Evolutionary conservation across 23 tunicate genomes (phyloP).

Genomic region (Botrylloides violaceus): DNA sequence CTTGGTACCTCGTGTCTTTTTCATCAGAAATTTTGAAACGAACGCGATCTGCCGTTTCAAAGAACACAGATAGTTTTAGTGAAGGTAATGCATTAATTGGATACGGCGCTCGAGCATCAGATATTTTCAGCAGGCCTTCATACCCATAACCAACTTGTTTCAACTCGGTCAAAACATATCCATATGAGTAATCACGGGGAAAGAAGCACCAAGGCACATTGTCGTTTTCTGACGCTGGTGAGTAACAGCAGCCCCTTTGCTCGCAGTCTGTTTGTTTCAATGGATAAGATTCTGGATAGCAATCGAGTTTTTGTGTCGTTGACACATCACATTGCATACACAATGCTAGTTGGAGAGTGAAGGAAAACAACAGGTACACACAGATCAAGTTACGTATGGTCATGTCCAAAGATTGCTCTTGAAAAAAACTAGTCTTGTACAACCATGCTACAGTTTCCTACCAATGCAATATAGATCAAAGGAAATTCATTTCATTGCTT

Average conservation of each 20-base stretch:
- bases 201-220: conserved; percentile 88
- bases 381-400: too few relatives aligned
- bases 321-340: background rate
- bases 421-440: too few relatives aligned
- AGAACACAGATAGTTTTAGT: conserved; percentile 25
- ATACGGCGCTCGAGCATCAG: conserved; percentile 2
- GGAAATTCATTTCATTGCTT: too few relatives aligned
- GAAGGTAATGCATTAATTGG: conserved; percentile 25
- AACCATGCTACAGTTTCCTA: too few relatives aligned
- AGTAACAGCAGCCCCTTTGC: conserved; percentile 79
- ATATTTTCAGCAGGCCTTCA: conserved; percentile 25
- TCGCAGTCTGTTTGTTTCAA: conserved; percentile 49
- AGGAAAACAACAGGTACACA: too few relatives aligned
- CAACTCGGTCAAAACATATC: conserved; percentile 32
- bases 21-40: conserved; percentile 48
- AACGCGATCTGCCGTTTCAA: conserved; percentile 38
- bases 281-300: conserved; percentile 71
- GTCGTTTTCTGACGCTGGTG: conserved; percentile 38
- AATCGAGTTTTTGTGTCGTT: conserved; percentile 38
- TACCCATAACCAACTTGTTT: conserved; percentile 35
- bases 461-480: too few relatives aligned
- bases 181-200: conserved; percentile 42
- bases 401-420: too few relatives aligned
- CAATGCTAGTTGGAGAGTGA: background rate
- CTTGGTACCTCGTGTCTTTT: conserved; percentile 46